These are phyloP conservation scores for Cataglyphis altisquamis DNA, from an alignment of 2,888 invertebrate species.

Conservation along the genomic window DNA sequence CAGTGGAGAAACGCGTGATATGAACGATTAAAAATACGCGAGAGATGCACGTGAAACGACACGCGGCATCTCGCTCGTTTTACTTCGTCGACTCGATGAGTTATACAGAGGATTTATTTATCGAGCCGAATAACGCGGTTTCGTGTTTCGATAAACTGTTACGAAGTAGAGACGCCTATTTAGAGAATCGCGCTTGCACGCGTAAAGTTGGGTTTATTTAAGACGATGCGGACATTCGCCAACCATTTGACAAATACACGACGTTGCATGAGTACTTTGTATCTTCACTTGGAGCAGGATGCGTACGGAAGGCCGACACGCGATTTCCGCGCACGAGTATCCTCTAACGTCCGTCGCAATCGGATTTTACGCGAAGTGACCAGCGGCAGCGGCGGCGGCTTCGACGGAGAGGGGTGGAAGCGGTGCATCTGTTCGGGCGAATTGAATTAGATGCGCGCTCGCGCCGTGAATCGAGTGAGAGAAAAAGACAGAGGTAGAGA, in stretches of 20 bases:
- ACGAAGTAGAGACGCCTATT: constrained; percentile 75
- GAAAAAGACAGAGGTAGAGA: constrained; percentile 47
- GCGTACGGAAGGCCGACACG: constrained; percentile 10
- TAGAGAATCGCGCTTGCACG: constrained; percentile 60
- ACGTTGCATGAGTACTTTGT: constrained; percentile 21
- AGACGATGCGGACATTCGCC: constrained; percentile 27
- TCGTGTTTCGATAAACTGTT: constrained; percentile 75
- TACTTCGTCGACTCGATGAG: constrained; percentile 58
- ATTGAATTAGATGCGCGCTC: constrained; percentile 71
- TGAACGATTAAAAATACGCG: constrained; percentile 13
- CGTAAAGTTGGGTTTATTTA: constrained; percentile 38
- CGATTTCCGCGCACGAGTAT: constrained; percentile 34
- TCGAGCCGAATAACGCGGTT: constrained; percentile 73
- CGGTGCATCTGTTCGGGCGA: constrained; percentile 57
- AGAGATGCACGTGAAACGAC: constrained; percentile 54
- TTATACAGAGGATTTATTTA: constrained; percentile 76
- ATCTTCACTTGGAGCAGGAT: not conserved
- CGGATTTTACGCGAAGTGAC: constrained; percentile 45
- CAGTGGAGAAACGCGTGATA: not conserved
- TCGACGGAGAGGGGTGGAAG: not conserved
- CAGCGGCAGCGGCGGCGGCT: constrained; percentile 4
- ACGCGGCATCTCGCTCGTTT: constrained; percentile 50
- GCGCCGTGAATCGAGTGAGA: constrained; percentile 65
- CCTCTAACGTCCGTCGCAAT: constrained; percentile 31
- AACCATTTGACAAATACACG: constrained; percentile 37